Conservation (phyloP, 2,113 vertebrate species). For the Phrynosoma platyrhinos region DNA sequence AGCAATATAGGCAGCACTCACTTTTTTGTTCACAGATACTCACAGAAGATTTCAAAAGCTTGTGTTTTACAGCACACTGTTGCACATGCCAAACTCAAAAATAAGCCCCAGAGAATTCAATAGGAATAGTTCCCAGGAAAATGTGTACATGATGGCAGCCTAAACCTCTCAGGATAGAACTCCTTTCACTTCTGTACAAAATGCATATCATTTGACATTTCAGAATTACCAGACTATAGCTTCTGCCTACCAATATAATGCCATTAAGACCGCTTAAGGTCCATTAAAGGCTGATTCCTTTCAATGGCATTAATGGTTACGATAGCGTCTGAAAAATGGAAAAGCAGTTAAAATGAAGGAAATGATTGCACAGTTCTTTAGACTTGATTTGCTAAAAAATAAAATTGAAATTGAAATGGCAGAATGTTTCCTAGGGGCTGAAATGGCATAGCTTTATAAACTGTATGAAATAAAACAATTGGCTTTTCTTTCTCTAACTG, state of each 20-base stretch:
- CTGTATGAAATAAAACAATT: slow-evolving; percentile 52
- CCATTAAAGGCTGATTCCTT: slow-evolving; percentile 35
- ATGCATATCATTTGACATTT: neutral
- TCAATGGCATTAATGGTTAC: slow-evolving; percentile 19
- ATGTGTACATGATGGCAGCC: neutral
- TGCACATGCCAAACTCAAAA: neutral
- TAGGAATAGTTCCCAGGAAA: neutral
- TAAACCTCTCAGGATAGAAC: too few relatives aligned
- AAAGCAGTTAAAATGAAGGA: slow-evolving; percentile 25
- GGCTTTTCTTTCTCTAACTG: slow-evolving; percentile 43
- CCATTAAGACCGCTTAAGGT: neutral
- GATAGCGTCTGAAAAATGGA: slow-evolving; percentile 1
- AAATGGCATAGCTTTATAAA: slow-evolving; percentile 46
- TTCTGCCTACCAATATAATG: slow-evolving; percentile 8
- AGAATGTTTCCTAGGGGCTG: slow-evolving; percentile 29
- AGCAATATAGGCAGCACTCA: too few relatives aligned
- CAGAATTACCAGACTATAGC: slow-evolving; percentile 10
- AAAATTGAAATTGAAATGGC: slow-evolving; percentile 48
- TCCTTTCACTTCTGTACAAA: too few relatives aligned
- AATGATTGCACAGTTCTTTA: slow-evolving; percentile 43
- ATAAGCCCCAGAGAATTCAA: neutral
- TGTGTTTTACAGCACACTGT: neutral
- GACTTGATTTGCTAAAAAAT: slow-evolving; percentile 42
- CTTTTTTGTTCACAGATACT: neutral
- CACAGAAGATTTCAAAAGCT: neutral